A percentile compares a stretch with the other conserved stretches of the same genome.
Conservation (phyloP, 2,888 invertebrate species). For the Teleiodes luculella region DNA sequence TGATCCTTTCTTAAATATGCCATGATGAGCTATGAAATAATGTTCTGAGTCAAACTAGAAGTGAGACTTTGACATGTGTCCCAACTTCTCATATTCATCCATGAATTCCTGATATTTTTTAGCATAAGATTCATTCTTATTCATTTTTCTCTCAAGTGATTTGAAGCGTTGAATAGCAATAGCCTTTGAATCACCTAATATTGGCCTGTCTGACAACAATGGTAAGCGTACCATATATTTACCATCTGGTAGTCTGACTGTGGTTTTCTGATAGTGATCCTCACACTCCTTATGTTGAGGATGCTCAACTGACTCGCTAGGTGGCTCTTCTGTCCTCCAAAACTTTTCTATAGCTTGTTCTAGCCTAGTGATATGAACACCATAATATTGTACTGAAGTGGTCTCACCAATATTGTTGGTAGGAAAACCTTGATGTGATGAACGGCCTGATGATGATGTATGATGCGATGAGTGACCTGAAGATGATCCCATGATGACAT, state of each 20-base stretch:
- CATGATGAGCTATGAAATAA: not conserved
- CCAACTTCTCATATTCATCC: not conserved
- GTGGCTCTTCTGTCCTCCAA: constrained; percentile 16
- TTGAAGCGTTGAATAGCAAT: constrained; percentile 2
- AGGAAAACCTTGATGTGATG: not conserved
- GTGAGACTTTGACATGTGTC: not conserved
- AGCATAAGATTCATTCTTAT: not conserved
- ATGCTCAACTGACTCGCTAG: not conserved
- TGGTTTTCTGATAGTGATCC: no score
- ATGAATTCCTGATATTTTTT: not conserved
- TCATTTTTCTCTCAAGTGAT: constrained; percentile 6
- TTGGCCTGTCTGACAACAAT: not conserved
- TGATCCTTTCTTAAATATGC: not conserved
- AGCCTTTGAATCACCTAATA: not conserved
- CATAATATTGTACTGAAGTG: not conserved
- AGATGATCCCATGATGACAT: constrained; percentile 15
- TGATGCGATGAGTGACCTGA: constrained; percentile 9
- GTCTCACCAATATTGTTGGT: not conserved
- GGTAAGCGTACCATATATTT: no score
- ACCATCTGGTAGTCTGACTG: no score
- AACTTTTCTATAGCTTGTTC: constrained; percentile 9
- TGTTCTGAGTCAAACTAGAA: not conserved
- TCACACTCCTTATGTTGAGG: constrained; percentile 12
- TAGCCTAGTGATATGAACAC: not conserved
- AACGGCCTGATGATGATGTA: not conserved